A percentile compares a stretch with the other conserved stretches of the same genome.
phyloP scores from a whole-genome alignment of 2,797 vertebrate genomes.

The Anas capensis region DNA sequence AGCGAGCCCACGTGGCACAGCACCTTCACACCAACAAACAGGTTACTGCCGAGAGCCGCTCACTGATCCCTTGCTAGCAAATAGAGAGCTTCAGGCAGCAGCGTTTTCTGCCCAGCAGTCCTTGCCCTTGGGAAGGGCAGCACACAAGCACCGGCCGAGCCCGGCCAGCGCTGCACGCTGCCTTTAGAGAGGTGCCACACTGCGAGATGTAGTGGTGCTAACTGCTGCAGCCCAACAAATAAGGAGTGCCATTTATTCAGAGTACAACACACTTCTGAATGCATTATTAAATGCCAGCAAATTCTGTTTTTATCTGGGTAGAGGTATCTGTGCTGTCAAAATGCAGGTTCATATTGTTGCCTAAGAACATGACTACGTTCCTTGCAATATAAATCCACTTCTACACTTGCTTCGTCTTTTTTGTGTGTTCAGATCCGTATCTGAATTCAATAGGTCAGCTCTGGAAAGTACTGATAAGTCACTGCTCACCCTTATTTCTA shows the following conservation, averaged over 20 bases:
- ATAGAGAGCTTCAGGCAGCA: background rate
- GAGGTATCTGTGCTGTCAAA: background rate
- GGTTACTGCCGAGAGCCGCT: rapidly evolving
- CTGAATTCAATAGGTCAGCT: background rate
- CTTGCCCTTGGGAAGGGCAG: background rate
- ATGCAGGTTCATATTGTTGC: background rate
- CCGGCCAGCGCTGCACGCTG: background rate
- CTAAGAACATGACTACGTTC: background rate
- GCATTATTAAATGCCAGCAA: background rate
- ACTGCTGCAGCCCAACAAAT: background rate
- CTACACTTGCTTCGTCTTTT: background rate
- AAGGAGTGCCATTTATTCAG: background rate
- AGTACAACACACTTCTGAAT: background rate
- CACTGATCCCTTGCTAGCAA: background rate
- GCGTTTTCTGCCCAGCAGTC: background rate
- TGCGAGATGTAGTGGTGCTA: background rate
- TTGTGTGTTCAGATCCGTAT: background rate
- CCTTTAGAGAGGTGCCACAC: background rate
- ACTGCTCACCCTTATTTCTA: background rate
- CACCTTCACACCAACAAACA: background rate
- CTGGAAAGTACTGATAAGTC: background rate
- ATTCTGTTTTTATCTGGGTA: background rate
- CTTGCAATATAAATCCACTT: background rate
- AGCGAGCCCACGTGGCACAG: rapidly evolving
- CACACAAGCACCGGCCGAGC: background rate